Base-by-base conservation (phyloP, 1,140 invertebrate species). In the Archivesica marissinica region DNA sequence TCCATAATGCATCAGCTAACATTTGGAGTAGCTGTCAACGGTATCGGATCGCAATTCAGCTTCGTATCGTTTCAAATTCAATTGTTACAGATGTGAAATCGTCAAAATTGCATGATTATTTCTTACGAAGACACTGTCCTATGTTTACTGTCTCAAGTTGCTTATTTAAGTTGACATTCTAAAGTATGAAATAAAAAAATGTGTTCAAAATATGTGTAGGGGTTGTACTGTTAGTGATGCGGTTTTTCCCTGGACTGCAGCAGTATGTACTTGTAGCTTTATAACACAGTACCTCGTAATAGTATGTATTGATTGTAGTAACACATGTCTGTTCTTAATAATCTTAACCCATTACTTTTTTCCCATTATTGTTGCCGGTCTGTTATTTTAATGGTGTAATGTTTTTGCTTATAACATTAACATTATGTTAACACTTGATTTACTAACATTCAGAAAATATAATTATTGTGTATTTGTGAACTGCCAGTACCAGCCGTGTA, bases 91-190 rank as follows among this genome's bases (percentile, higher is more conserved):
- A n/a, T n/a, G n/a, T n/a, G n/a, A n/a, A n/a, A n/a, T n/a, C n/a
- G n/a, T n/a, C n/a, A n/a, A n/a, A n/a, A n/a, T n/a, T n/a, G n/a
- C n/a, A n/a, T n/a, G n/a, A n/a, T n/a, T n/a, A n/a, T n/a, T n/a
- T n/a, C n/a, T n/a, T n/a, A n/a, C n/a, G n/a, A n/a, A n/a, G n/a
- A n/a, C n/a, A n/a, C n/a, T n/a, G n/a, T n/a, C n/a, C n/a, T n/a
- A n/a, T n/a, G n/a, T 52, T 64, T 35, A 35, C 59, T 64, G 59
- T 64, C 59, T 64, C 59, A 64, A 64, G 38, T 59, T 17, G 7
- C 7, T 59, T 59, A 28, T 54, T 7, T 54, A 59, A 3, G 33
- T 59, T 54, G 9, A 1, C 11, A 9, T 23, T 25, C 17, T 6
- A 28, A 59, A 64, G 20, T 25, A 35, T 35, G 4, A 6, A 25